phyloP scores from a whole-genome alignment of 2,113 vertebrate species.

The Gracilinanus agilis region DNA sequence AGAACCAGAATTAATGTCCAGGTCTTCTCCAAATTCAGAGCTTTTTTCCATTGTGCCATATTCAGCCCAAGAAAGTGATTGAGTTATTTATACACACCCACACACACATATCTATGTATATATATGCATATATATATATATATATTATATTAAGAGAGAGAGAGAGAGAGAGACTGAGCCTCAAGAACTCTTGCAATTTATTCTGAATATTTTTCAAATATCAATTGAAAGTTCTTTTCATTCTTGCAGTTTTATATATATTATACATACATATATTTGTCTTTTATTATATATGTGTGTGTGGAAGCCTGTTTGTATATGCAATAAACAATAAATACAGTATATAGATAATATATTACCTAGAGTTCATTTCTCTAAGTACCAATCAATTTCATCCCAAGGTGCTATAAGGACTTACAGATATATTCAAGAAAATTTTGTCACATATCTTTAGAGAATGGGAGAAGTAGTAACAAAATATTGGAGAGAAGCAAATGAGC shows the following conservation, averaged over 20 bases:
- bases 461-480: not conserved
- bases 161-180: no score
- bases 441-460: not conserved
- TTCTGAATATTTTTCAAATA: no score
- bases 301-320: not conserved
- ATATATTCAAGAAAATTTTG: not conserved
- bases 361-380: not conserved
- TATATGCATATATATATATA: no score
- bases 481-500: not conserved
- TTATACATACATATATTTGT: no score
- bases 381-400: not conserved
- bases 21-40: not conserved
- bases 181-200: no score
- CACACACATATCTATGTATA: no score
- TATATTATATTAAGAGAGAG: no score
- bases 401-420: not conserved
- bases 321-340: not conserved
- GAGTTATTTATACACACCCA: not conserved
- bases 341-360: not conserved
- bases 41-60: not conserved
- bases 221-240: no score
- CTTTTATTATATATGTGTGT: no score
- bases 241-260: no score
- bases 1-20: not conserved
- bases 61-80: not conserved